Evolutionary conservation across 2,113 vertebrate genomes (phyloP).

Genomic region (Charadrius vociferus): DNA sequence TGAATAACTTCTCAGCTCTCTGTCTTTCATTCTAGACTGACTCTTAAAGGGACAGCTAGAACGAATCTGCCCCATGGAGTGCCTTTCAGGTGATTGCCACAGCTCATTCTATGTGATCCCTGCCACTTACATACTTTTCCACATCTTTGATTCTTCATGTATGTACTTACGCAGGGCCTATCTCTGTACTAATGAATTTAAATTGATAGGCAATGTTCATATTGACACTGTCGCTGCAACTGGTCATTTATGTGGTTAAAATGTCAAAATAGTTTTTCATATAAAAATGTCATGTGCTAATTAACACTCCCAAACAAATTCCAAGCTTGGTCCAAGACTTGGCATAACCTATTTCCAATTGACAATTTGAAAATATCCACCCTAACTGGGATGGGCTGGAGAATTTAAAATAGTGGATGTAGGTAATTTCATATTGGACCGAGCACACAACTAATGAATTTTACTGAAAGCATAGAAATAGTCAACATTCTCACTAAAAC

Average conservation of each 20-base stretch:
- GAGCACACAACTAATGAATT: rapidly evolving
- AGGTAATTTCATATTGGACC: rapidly evolving
- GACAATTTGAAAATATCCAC: background rate
- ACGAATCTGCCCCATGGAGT: background rate
- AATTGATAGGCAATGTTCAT: background rate
- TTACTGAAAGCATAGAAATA: background rate
- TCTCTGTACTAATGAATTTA: background rate
- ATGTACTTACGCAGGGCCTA: background rate
- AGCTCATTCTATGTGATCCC: background rate
- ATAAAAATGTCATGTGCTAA: background rate
- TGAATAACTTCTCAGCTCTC: background rate
- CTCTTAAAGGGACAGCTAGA: background rate
- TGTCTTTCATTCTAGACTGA: background rate
- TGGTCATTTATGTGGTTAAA: background rate
- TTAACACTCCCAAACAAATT: background rate
- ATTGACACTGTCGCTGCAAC: background rate
- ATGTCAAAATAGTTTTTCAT: background rate
- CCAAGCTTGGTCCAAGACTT: background rate
- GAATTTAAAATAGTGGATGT: background rate
- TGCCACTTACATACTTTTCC: background rate
- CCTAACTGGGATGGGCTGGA: background rate
- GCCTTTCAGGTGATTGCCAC: background rate
- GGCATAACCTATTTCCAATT: background rate
- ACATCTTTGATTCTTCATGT: background rate
- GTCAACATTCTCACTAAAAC: background rate